Evolutionary conservation across 1,140 invertebrate species (phyloP), one percentile per base, ranked within the genome.

Genomic region (Micrasema minimum): DNA sequence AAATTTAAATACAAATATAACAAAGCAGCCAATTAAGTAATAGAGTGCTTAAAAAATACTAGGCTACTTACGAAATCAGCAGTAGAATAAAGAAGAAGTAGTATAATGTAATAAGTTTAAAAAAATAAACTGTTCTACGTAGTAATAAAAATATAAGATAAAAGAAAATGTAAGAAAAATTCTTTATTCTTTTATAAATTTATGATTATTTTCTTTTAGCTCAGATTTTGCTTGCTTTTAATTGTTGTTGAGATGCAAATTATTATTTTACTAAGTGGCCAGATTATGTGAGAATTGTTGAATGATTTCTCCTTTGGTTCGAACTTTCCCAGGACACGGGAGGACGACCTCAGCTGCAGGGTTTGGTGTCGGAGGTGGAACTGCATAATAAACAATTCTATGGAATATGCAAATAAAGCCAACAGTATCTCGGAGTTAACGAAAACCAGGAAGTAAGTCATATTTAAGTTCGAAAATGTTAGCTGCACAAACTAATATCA

Each of bases 261-360:
- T 16, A 5, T 14, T 14, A 16, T 45, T 12, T 57, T 53, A 66
- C 76, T 80, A 82, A 65, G 79, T 78, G 16, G 79, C 77, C 46
- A 79, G 76, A 74, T 77, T 77, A 72, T 74, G 76, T 64, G 75
- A 76, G 61, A 72, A 75, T 73, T 78, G 77, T 77, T 78, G 69
- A 74, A 77, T 73, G 66, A 77, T 76, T 74, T 80, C 77, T 57
- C 79, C 81, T 46, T 75, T 72, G 66, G 73, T 79, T 71, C 80
- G 81, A 55, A 85, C 80, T 77, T 78, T 79, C 73, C 83, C 83
- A 38, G 83, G 82, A 61, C 80, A 79, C n/a, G 83, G 83, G 67
- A 83, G 74, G 69, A 85, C 83, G 45, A 77, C 77, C 62, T 78
- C 76, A 41, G 81, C 80, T n/a, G 80, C 69, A 3, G 72, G 66